phyloP scores from a whole-genome alignment of 2,888 invertebrate species.

The Dasysyrphus tricinctus region DNA sequence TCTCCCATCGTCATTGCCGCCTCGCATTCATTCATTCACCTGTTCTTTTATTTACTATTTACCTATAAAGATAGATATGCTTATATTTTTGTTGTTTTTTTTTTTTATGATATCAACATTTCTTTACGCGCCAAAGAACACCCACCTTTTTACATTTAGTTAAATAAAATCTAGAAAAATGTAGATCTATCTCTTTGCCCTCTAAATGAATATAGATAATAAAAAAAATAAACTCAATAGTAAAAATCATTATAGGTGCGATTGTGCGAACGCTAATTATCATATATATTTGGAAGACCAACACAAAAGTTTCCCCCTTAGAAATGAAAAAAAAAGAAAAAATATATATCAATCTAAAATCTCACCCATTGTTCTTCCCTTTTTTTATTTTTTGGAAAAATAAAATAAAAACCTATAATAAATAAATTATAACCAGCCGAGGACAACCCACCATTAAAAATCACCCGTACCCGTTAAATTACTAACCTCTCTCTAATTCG shows the following conservation, averaged over 20 bases:
- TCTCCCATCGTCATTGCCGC: slow-evolving; percentile 53
- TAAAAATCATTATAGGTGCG: slow-evolving; percentile 69
- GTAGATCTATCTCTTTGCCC: slow-evolving; percentile 28
- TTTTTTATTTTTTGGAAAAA: slow-evolving; percentile 36
- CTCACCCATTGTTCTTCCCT: slow-evolving; percentile 63
- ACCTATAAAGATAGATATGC: slow-evolving; percentile 8
- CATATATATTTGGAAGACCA: slow-evolving; percentile 55
- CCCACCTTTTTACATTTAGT: slow-evolving; percentile 48
- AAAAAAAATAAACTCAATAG: slow-evolving; percentile 20
- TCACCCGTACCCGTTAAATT: slow-evolving; percentile 75
- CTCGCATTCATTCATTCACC: slow-evolving; percentile 64
- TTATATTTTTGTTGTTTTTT: slow-evolving; percentile 17
- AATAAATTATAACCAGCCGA: slow-evolving; percentile 69
- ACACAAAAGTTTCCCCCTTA: slow-evolving; percentile 28
- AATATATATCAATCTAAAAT: slow-evolving; percentile 41
- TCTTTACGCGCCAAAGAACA: slow-evolving; percentile 72
- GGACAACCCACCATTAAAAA: slow-evolving; percentile 75
- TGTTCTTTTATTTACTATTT: slow-evolving; percentile 69
- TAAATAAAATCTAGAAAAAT: slow-evolving; percentile 19
- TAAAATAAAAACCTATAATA: slow-evolving; percentile 67
- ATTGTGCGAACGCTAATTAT: slow-evolving; percentile 75
- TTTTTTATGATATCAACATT: slow-evolving; percentile 65
- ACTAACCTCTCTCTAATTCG: slow-evolving; percentile 73
- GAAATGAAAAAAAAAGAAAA: slow-evolving; percentile 1
- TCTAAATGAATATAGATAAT: slow-evolving; percentile 31